A percentile compares a stretch with the other conserved stretches of the same genome.
Conservation (phyloP, 1,140 invertebrate species). For the Aphidius gifuensis region DNA sequence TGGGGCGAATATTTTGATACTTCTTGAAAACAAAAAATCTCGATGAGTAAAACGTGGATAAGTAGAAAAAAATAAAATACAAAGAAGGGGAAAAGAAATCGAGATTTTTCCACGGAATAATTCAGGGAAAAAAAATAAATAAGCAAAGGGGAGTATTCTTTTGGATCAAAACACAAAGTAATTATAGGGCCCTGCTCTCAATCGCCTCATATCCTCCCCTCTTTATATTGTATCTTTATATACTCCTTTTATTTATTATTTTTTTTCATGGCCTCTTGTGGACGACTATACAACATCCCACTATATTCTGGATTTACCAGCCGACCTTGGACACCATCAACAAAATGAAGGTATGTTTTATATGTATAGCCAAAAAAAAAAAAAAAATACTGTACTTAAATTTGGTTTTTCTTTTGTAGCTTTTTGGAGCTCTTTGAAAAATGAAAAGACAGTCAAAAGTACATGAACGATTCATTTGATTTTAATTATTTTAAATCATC, state of each 20-base stretch:
- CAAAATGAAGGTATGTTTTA: background rate
- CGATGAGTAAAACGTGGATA: background rate
- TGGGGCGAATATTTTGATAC: conserved; percentile 9
- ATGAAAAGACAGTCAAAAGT: too few relatives aligned
- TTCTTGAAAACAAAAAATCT: background rate
- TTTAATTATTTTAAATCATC: background rate
- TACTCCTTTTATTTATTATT: conserved; percentile 10
- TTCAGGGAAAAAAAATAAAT: conserved; percentile 24
- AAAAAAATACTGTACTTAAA: background rate
- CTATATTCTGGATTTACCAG: conserved; percentile 43
- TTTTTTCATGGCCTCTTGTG: too few relatives aligned
- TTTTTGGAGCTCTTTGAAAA: background rate
- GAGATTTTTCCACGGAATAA: conserved; percentile 31
- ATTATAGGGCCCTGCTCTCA: conserved; percentile 32
- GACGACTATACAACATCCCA: conserved; percentile 29
- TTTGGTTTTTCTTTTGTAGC: too few relatives aligned
- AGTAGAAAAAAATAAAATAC: conserved; percentile 4
- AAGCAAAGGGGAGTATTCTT: conserved; percentile 9
- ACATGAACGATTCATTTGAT: too few relatives aligned
- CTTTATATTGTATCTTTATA: background rate
- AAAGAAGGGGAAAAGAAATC: background rate
- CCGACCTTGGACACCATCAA: conserved; percentile 43
- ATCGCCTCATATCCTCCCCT: conserved; percentile 26
- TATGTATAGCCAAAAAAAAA: too few relatives aligned
- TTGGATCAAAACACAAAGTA: conserved; percentile 38